Percentiles rank a stretch among this genome's conserved stretches.
These are phyloP conservation scores for Liolophura sinensis DNA, from an alignment of 1,140 invertebrate genomes.

Conservation along the genomic window DNA sequence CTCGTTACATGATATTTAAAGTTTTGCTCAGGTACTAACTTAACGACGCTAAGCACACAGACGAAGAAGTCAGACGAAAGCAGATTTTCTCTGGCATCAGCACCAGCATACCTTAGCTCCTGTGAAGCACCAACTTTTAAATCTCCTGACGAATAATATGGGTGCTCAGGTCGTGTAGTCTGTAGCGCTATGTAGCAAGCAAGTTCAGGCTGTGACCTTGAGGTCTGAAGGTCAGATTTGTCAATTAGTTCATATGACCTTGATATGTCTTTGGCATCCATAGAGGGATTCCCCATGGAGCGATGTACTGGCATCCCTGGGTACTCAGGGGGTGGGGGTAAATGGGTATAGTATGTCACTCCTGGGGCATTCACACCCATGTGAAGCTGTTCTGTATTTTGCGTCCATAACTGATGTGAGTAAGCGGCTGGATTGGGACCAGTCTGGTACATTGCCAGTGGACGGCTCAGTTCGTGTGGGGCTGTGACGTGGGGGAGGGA, in stretches of 20 bases:
- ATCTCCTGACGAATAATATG: neutral
- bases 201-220: constrained; percentile 78
- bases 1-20: too few species aligned
- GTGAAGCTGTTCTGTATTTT: too few species aligned
- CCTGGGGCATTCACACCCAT: constrained; percentile 8
- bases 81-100: too few species aligned
- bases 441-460: too few species aligned
- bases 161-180: neutral
- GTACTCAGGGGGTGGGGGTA: constrained; percentile 51
- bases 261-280: constrained; percentile 54
- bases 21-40: too few species aligned
- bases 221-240: constrained; percentile 51
- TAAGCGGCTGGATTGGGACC: too few species aligned
- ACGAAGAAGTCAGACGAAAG: too few species aligned
- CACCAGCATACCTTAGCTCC: too few species aligned
- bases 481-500: constrained; percentile 22
- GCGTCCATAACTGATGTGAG: too few species aligned
- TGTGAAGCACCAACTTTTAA: too few species aligned
- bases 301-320: constrained; percentile 20
- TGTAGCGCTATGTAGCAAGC: constrained; percentile 31
- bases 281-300: neutral
- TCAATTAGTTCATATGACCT: constrained; percentile 41
- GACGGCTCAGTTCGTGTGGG: constrained; percentile 10
- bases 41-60: too few species aligned
- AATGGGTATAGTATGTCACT: constrained; percentile 29